Base-by-base conservation (phyloP, 2,888 invertebrate genomes). In the Lysandra bellargus region DNA sequence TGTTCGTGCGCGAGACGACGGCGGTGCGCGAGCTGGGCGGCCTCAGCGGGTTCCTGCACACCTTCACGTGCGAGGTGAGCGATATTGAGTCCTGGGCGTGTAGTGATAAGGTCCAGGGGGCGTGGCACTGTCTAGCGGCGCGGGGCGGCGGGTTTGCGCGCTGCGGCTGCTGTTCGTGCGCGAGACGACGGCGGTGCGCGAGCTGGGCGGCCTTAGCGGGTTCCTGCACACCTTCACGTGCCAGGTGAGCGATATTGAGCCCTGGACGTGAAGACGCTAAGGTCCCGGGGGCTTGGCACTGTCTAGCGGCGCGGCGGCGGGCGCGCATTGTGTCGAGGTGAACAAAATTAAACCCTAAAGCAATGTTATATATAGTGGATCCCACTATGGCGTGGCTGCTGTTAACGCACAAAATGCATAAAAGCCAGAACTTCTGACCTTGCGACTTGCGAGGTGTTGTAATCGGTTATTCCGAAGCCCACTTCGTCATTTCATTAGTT, bases 1-100 rank as follows among this genome's bases (percentile, higher is more conserved):
- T 99, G 92, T 98, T 99, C 88, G 99, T 99, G 82, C 95, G 99
- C 40, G 99, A 99, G 91, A 98, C 98, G 81, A 98, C 98, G 0
- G 97, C 98, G 14, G 97, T 99, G 80, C 92, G 98, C 82, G 99
- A 99, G 90, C 85, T 92, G 81, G 99, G 99, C 76, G 99, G 99
- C 1, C 96, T 98, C 77, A 98, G 98, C 90, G 98, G 98, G 2
- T 99, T 99, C 91, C 97, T 99, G 81, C 99, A 99, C 89, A 97
- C 98, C 80, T 99, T 99, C 89, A 96, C 99, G 7, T 97, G 98
- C 78, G 99, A 99, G 95, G 97, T 95, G 81, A 44, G 72, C 60
- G 12, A 4, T 14, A 17, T 12, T 37, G 64, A 64, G 9, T 12
- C 64, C 12, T 64, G 30, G 9, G 12, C 30, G 6, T 64, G 9